Conservation (phyloP, 2,797 vertebrate species). For the Sebastes goodei region DNA sequence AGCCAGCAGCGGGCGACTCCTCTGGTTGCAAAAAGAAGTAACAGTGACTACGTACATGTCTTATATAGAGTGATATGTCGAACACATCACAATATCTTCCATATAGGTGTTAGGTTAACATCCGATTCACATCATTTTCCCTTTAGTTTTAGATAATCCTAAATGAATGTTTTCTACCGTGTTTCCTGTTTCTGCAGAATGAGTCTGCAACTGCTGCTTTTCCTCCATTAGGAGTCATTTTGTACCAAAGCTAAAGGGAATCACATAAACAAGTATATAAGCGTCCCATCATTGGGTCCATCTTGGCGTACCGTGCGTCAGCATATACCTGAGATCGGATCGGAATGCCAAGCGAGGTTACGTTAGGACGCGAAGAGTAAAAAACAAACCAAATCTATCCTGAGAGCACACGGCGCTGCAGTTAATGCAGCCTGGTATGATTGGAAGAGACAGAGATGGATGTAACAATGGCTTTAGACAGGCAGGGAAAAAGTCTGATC, state of each 20-base stretch:
- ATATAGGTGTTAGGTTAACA: too few relatives aligned
- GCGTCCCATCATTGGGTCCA: background rate
- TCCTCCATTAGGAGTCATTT: background rate
- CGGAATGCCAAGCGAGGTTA: background rate
- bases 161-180: too few relatives aligned
- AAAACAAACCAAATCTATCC: background rate
- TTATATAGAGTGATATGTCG: background rate
- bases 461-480: constrained; percentile 9
- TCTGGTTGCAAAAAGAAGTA: too few relatives aligned
- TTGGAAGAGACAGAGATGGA: constrained; percentile 7
- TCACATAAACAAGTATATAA: background rate
- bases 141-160: too few relatives aligned
- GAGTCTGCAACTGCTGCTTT: too few relatives aligned
- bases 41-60: too few relatives aligned
- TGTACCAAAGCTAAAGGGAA: background rate
- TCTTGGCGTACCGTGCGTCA: background rate
- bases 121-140: too few relatives aligned
- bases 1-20: too few relatives aligned
- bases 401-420: background rate
- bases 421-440: constrained; percentile 18
- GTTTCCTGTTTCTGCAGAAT: too few relatives aligned
- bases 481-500: constrained; percentile 1
- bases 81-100: background rate
- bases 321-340: background rate
- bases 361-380: background rate